These are phyloP conservation scores for Silurus lanzhouensis DNA, from an alignment of 2,797 vertebrate species.

Conservation along the genomic window DNA sequence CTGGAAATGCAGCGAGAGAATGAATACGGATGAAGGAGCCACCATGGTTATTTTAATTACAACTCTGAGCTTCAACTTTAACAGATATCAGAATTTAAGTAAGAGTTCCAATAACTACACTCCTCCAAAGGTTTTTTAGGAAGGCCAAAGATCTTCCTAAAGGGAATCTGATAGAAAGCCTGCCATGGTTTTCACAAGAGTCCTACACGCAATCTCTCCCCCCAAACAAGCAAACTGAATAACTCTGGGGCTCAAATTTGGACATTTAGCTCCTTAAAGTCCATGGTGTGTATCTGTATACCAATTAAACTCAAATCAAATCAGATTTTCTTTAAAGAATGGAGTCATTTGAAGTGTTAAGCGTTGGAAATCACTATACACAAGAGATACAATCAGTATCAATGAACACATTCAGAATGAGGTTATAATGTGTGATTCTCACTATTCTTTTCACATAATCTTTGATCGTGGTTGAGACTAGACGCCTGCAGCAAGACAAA, in stretches of 20 bases:
- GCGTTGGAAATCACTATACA: background rate
- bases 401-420: background rate
- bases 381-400: background rate
- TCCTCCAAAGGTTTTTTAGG: too few species aligned
- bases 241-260: background rate
- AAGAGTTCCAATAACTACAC: background rate
- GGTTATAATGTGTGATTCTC: background rate
- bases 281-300: background rate
- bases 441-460: background rate
- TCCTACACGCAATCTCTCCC: background rate
- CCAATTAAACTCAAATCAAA: background rate
- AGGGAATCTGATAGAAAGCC: background rate
- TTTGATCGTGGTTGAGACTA: background rate
- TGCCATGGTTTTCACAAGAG: background rate
- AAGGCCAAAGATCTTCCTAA: background rate
- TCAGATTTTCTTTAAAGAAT: background rate
- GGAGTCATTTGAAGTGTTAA: too few species aligned
- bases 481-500: background rate
- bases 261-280: background rate
- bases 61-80: background rate
- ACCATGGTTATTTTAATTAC: background rate
- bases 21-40: slow-evolving; percentile 47
- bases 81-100: background rate
- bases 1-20: slow-evolving; percentile 71
- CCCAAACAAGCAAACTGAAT: background rate